Evolutionary conservation across 2,797 vertebrate species (phyloP), one percentile per base, ranked within the genome.

Genomic region (Prionace glauca): DNA sequence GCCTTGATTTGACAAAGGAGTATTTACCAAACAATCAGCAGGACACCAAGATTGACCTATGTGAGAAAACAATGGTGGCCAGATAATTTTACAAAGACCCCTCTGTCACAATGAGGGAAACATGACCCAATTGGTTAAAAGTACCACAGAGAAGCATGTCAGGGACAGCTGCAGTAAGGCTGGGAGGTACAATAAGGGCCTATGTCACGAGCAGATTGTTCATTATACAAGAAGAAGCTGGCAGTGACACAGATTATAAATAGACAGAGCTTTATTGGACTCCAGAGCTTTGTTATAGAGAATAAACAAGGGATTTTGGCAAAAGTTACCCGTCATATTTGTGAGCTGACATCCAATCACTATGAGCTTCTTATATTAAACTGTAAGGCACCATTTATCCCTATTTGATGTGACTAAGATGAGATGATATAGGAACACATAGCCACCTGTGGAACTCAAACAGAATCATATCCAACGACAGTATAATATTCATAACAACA

Each of bases 61-160:
- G 45, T 32, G 93, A 72, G 3, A 56, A 71, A 77, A 10, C 24
- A n/a, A 56, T 56, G 56, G 41, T 56, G 71, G 93, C 11, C 45
- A 56, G 69, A n/a, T 32, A 29, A 77, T 12, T 16, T 72, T 29
- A 95, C 93, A 95, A 95, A 77, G 71, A 95, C 29, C 18, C 72
- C 93, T 95, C 93, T 95, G 71, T 95, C 93, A 50, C 22, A 74
- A 95, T 77, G 18, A 60, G 71, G 32, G 93, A 50, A 77, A 95
- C 29, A 9, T 72, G 92, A 36, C 92, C 12, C 26, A 32, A 32
- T 32, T 50, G 93, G 22, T 60, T 16, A 94, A 95, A 65, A 56
- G 41, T 10, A 56, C 72, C 41, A 62, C 92, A 45, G 92, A 45
- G 65, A 41, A 24, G 65, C 69, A 77, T 95, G 93, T 95, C 93